Evolutionary conservation across 2,797 vertebrate genomes (phyloP).

Genomic region (Fringilla coelebs): DNA sequence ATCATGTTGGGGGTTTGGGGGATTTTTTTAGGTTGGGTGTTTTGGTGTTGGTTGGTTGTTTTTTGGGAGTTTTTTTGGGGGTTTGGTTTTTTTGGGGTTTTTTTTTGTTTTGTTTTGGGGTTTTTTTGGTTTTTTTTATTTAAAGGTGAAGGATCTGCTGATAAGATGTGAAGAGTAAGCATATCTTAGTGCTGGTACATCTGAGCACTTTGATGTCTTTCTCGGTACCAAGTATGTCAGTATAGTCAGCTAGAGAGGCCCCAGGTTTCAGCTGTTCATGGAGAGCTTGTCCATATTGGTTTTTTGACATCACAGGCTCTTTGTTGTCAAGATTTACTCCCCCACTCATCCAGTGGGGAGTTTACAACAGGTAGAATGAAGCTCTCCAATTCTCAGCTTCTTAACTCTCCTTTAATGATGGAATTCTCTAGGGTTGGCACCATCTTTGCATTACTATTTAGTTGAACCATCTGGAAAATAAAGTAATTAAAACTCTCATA

Average conservation of each 20-base stretch:
- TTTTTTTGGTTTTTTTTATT: background rate
- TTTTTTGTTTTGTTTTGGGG: too few relatives aligned
- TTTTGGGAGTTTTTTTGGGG: background rate
- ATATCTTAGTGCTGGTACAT: background rate
- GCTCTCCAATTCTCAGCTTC: background rate
- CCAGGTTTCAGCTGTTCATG: background rate
- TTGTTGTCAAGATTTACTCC: background rate
- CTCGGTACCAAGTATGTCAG: background rate
- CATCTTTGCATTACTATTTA: background rate
- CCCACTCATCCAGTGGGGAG: background rate
- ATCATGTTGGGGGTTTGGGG: background rate
- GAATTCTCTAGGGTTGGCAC: background rate
- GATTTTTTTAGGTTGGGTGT: accelerated
- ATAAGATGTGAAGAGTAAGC: background rate
- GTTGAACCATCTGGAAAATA: background rate
- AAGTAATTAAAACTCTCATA: background rate
- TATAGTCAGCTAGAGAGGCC: background rate
- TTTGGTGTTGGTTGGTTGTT: background rate
- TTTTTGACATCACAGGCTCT: background rate
- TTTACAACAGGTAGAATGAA: background rate
- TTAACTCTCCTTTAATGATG: background rate
- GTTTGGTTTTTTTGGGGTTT: background rate
- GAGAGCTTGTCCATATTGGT: background rate
- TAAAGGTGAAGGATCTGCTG: background rate
- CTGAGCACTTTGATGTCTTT: background rate